Evolutionary conservation across 2,113 vertebrate genomes (phyloP).

Genomic region (Thymallus thymallus): DNA sequence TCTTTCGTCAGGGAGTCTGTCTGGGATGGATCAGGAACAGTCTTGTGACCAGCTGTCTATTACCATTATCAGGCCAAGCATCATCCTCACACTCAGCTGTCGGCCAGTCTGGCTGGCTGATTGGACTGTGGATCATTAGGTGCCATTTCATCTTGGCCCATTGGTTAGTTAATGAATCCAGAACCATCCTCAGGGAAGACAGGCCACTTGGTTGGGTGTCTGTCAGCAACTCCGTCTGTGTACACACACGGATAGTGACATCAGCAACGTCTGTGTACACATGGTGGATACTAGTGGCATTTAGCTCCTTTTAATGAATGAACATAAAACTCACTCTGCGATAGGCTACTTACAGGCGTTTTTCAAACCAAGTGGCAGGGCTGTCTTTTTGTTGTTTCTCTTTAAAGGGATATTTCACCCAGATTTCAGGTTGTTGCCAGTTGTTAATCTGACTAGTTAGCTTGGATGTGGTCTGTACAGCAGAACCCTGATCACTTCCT

Average conservation of each 20-base stretch:
- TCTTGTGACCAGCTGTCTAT: constrained; percentile 37
- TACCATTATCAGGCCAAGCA: constrained; percentile 17
- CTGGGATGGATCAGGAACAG: constrained; percentile 6
- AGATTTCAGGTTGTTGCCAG: background rate
- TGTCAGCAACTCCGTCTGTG: background rate
- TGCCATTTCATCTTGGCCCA: constrained; percentile 43
- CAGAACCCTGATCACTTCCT: background rate
- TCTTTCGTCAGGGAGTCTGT: background rate
- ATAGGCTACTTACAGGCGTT: background rate
- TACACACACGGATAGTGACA: background rate
- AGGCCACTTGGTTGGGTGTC: background rate
- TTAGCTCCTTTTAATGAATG: no score
- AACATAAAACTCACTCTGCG: no score
- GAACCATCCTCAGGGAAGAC: constrained; percentile 7
- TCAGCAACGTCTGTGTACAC: no score
- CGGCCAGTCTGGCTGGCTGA: background rate
- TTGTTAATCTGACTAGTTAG: no score
- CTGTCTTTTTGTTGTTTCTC: constrained; percentile 15
- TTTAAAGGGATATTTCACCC: constrained; percentile 26
- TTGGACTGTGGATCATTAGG: constrained; percentile 30
- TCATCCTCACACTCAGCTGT: background rate
- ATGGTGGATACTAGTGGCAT: no score
- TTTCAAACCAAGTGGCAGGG: background rate
- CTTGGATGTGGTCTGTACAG: no score
- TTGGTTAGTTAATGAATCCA: constrained; percentile 3